Evolutionary conservation across 2,888 invertebrate genomes (phyloP).

Genomic region (Petrolisthes cinctipes): DNA sequence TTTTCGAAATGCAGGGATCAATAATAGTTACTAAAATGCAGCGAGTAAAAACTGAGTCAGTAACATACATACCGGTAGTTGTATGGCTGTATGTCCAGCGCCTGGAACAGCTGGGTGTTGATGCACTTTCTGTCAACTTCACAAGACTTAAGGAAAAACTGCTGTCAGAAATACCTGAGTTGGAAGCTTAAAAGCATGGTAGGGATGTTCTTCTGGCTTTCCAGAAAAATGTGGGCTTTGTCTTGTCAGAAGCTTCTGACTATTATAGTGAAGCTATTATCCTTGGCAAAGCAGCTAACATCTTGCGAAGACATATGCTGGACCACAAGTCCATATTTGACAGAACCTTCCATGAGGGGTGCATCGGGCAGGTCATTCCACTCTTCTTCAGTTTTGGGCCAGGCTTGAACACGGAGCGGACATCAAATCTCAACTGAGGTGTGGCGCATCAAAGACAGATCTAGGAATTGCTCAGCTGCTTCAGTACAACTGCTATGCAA

Average conservation of each 20-base stretch:
- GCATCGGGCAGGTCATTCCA: background rate
- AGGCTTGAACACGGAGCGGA: conserved; percentile 2
- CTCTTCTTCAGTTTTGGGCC: background rate
- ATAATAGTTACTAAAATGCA: too few relatives aligned
- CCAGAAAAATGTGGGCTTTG: background rate
- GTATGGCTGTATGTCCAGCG: too few relatives aligned
- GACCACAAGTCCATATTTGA: conserved; percentile 2
- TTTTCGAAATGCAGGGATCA: too few relatives aligned
- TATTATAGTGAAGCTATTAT: conserved; percentile 9
- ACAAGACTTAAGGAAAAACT: background rate
- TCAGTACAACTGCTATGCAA: conserved; percentile 27
- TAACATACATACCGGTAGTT: too few relatives aligned
- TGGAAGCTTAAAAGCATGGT: background rate
- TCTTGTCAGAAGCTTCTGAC: conserved; percentile 11
- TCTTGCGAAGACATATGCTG: conserved; percentile 2
- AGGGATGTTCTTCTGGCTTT: background rate
- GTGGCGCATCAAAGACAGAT: conserved; percentile 20
- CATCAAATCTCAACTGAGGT: conserved; percentile 22
- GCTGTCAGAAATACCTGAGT: background rate
- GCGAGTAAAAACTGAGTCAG: too few relatives aligned
- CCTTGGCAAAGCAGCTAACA: conserved; percentile 15
- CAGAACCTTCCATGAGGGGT: background rate
- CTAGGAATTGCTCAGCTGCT: conserved; percentile 24
- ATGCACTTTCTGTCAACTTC: background rate
- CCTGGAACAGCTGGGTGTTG: too few relatives aligned